Evolutionary conservation across 92 coral and sea anemone species (phyloP).

Genomic region (Galaxea fascicularis): DNA sequence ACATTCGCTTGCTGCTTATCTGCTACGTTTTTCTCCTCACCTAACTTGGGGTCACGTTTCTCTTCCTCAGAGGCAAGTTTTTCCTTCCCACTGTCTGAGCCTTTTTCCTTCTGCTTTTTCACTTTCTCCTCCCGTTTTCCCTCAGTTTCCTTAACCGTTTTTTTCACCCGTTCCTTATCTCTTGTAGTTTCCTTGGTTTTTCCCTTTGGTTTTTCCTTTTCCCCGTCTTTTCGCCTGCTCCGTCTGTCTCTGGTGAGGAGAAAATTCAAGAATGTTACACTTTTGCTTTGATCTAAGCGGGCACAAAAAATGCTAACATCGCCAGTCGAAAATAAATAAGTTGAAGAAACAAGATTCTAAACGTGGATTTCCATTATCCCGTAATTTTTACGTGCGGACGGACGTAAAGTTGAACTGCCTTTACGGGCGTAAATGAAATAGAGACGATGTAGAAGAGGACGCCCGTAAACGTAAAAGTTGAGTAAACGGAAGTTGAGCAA

Average conservation of each 20-base stretch:
- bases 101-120: constrained; percentile 66
- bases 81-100: constrained; percentile 49
- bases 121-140: constrained; percentile 56
- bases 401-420: too few species aligned
- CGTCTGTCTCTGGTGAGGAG: constrained; percentile 52
- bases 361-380: too few species aligned
- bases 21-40: constrained; percentile 26
- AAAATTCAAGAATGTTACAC: neutral
- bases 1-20: constrained; percentile 32
- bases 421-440: too few species aligned
- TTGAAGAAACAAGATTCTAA: too few species aligned
- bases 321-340: too few species aligned
- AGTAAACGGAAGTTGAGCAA: too few species aligned
- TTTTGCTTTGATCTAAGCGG: too few species aligned
- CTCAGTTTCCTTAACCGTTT: constrained; percentile 36
- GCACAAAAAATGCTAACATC: too few species aligned
- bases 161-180: constrained; percentile 71
- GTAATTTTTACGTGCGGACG: too few species aligned
- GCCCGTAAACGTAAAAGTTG: too few species aligned
- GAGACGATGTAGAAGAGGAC: too few species aligned
- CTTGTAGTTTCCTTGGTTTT: constrained; percentile 43
- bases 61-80: constrained; percentile 10
- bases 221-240: constrained; percentile 62
- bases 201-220: constrained; percentile 52
- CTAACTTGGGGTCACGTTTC: constrained; percentile 42